These are phyloP conservation scores for Osmoderma eremita DNA, from an alignment of 2,888 invertebrate species.

Conservation along the genomic window DNA sequence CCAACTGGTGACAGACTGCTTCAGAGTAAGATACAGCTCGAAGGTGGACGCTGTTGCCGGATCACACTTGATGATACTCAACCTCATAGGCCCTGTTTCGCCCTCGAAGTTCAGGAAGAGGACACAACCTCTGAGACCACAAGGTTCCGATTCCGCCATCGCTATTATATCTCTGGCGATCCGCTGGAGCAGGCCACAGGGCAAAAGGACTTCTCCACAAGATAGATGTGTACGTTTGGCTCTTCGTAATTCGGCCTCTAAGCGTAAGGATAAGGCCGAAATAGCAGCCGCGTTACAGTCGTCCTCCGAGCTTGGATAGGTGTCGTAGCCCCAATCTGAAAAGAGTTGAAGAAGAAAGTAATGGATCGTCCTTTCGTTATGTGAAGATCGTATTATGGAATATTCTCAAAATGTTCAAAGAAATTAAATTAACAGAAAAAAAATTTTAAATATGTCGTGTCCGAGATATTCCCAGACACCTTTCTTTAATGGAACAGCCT, in stretches of 20 bases:
- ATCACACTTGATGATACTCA: constrained; percentile 86
- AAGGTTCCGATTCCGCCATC: constrained; percentile 89
- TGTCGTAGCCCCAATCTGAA: constrained; percentile 60
- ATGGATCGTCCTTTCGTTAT: too few relatives aligned
- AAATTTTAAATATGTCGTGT: too few relatives aligned
- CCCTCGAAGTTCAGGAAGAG: constrained; percentile 85
- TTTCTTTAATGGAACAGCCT: too few relatives aligned
- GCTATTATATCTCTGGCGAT: constrained; percentile 83
- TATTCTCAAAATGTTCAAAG: too few relatives aligned
- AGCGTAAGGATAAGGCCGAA: constrained; percentile 76
- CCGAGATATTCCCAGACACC: too few relatives aligned
- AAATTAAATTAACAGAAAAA: too few relatives aligned
- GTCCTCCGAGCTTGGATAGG: constrained; percentile 54
- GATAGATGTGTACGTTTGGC: constrained; percentile 84
- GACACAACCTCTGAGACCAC: constrained; percentile 88
- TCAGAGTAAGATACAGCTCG: constrained; percentile 86
- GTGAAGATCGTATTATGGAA: too few relatives aligned
- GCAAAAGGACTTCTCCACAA: constrained; percentile 86
- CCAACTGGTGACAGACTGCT: constrained; percentile 87
- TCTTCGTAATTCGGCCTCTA: constrained; percentile 81
- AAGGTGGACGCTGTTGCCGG: constrained; percentile 88
- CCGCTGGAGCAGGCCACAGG: constrained; percentile 81
- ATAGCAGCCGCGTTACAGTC: constrained; percentile 67
- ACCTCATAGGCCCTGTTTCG: constrained; percentile 71
- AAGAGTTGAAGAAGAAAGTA: too few relatives aligned